phyloP scores from a whole-genome alignment of 2,113 vertebrate genomes.

The Aegithalos caudatus region DNA sequence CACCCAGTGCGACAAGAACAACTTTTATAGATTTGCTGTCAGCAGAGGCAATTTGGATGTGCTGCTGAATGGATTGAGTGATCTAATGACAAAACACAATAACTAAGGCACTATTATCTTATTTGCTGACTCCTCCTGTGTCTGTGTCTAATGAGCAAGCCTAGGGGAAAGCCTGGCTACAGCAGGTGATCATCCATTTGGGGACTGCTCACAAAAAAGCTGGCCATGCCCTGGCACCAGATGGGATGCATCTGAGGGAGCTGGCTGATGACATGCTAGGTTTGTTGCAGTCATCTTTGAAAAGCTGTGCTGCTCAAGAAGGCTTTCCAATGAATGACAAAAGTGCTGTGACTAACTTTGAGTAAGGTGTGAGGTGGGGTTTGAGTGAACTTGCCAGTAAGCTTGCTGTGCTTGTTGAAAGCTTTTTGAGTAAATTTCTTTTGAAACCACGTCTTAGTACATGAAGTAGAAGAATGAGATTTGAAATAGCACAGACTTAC shows the following conservation, averaged over 20 bases:
- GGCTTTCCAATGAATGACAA: neutral
- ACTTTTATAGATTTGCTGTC: neutral
- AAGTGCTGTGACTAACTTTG: neutral
- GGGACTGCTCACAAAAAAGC: neutral
- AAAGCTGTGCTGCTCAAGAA: neutral
- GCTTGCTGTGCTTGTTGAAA: neutral
- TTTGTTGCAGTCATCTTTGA: neutral
- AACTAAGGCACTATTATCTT: neutral
- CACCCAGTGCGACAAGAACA: neutral
- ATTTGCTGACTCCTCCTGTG: neutral
- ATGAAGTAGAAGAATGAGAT: neutral
- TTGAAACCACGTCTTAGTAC: neutral
- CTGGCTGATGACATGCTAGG: neutral
- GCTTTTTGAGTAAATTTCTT: neutral
- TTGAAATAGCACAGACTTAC: neutral
- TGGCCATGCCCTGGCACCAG: neutral
- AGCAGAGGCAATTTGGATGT: neutral
- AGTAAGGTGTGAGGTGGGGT: fast-evolving
- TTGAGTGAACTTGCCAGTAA: neutral
- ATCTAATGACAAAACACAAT: neutral
- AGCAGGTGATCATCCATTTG: neutral
- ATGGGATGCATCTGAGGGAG: neutral
- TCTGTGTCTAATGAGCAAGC: neutral
- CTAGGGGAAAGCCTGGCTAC: neutral
- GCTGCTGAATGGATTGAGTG: neutral